Base-by-base conservation (phyloP, 2,113 vertebrate species). In the Peromyscus californicus region DNA sequence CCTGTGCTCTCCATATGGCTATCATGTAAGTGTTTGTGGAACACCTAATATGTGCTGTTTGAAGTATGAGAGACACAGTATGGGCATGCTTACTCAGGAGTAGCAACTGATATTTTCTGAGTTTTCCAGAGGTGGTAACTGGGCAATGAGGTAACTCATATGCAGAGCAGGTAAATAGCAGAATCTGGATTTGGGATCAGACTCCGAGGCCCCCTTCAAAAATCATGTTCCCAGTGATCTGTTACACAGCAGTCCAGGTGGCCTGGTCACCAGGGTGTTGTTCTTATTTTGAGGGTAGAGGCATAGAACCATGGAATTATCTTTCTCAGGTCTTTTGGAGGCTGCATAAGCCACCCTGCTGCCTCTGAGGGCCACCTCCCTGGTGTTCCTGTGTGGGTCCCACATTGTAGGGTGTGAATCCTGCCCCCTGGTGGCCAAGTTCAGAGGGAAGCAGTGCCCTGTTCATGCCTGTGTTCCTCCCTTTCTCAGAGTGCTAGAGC, bases 161-260 rank as follows among this genome's bases (percentile, higher is more conserved):
- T 24, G n/a, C 21, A 59, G 24, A 84, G 48, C 0, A 2, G 33
- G 3, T 10, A 29, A 22, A 65, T 63, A n/a, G n/a, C 86, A 78
- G 72, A 65, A 15, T 51, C 72, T 87, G 63, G 84, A 92, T 42
- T 85, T 63, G 85, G 57, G 11, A 13, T 36, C n/a, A 84, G 82
- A 61, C 65, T 36, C 67, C 8, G 42, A 48, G 61, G 8, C 48
- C 76, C 67, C 7, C 42, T 80, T 42, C 57, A 82, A n/a, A 7
- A 67, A 69, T 17, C 61, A 10, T 57, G 6, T 15, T 8, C 17
- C 70, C 3, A 1, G 21, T 10, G 70, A 48, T 51, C 9, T 29
- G 8, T 57, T 13, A 1, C 36, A 17, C 31, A 83, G 80, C 54
- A n/a, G 24, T 19, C 0, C 0, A 13, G 0, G 0, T 29, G 1